Evolutionary conservation across 2,113 vertebrate species (phyloP).

Genomic region (Glareola pratincola): DNA sequence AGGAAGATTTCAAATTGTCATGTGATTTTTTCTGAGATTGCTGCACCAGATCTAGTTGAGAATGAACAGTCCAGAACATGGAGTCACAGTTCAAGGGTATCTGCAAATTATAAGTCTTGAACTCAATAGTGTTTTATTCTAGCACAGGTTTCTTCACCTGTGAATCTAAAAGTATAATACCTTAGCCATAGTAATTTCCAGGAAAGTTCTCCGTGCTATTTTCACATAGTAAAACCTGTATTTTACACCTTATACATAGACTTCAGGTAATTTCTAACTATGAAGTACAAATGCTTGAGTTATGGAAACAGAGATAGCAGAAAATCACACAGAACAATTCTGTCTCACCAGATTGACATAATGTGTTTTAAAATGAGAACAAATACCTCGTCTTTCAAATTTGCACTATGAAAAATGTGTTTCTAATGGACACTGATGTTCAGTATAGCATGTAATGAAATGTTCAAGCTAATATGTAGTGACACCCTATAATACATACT

Average conservation of each 20-base stretch:
- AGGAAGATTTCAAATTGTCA: neutral
- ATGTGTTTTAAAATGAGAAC: neutral
- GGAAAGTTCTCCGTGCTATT: rapidly evolving
- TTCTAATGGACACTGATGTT: neutral
- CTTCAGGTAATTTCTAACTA: neutral
- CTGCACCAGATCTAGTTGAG: neutral
- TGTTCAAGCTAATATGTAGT: neutral
- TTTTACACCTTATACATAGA: neutral
- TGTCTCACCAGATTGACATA: neutral
- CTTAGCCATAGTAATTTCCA: neutral
- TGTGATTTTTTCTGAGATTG: neutral
- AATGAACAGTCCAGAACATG: neutral
- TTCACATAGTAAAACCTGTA: neutral
- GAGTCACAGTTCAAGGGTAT: neutral
- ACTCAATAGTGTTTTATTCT: neutral
- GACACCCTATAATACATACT: rapidly evolving
- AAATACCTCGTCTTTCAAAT: neutral
- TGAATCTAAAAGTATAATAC: neutral
- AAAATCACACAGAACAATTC: neutral
- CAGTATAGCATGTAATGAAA: neutral
- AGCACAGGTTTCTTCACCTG: neutral
- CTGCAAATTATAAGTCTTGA: neutral
- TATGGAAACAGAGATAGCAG: neutral
- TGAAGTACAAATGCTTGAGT: neutral
- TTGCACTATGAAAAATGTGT: neutral